Conservation (phyloP, 2,113 vertebrate species). For the Lophura nycthemera region DNA sequence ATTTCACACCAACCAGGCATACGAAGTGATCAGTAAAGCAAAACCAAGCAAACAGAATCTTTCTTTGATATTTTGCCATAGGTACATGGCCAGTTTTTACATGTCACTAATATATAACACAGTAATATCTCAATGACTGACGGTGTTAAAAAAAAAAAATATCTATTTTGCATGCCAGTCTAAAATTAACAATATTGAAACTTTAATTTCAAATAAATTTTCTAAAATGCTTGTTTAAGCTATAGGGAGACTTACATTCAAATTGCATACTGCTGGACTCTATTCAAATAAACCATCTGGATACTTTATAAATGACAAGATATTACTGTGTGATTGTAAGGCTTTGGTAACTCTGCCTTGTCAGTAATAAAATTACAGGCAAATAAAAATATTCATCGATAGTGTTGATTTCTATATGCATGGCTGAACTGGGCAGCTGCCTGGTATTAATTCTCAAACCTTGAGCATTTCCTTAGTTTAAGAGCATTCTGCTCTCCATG, state of each 20-base stretch:
- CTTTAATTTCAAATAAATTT: slow-evolving; percentile 22
- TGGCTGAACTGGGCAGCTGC: slow-evolving; percentile 39
- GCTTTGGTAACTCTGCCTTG: slow-evolving; percentile 40
- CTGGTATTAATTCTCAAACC: slow-evolving; percentile 70
- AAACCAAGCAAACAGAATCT: slow-evolving; percentile 31
- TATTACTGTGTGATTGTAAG: slow-evolving; percentile 36
- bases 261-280: slow-evolving; percentile 45
- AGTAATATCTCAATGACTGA: not conserved
- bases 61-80: slow-evolving; percentile 22
- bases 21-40: slow-evolving; percentile 8
- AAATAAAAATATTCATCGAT: slow-evolving; percentile 48
- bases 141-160: not conserved
- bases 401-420: slow-evolving; percentile 44
- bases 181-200: not conserved
- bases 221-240: slow-evolving; percentile 41
- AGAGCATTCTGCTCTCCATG: slow-evolving; percentile 59
- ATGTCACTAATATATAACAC: not conserved
- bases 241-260: slow-evolving; percentile 19
- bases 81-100: not conserved
- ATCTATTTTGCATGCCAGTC: slow-evolving; percentile 2
- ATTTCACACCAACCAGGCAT: slow-evolving; percentile 9
- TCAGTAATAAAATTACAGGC: slow-evolving; percentile 30
- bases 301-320: slow-evolving; percentile 35
- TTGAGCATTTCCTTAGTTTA: slow-evolving; percentile 63
- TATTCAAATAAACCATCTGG: slow-evolving; percentile 61